These are phyloP conservation scores for Masnerella sp. DNA, from an alignment of 2,888 invertebrate species.

Conservation along the genomic window DNA sequence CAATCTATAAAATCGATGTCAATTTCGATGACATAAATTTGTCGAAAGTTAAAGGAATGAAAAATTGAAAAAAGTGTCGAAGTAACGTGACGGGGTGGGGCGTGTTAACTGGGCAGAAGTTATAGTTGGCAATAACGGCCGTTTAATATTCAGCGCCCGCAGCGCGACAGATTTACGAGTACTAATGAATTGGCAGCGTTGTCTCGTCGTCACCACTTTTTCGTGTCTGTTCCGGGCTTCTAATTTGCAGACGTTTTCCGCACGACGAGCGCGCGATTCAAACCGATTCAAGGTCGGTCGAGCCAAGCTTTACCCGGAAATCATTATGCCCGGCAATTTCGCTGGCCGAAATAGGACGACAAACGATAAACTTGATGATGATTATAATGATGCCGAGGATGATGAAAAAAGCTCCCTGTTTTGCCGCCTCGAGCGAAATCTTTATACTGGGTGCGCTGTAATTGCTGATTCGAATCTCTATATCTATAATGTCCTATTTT, in stretches of 20 bases:
- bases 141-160: slow-evolving; percentile 76
- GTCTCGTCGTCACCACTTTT: slow-evolving; percentile 61
- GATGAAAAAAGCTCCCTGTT: slow-evolving; percentile 75
- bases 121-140: slow-evolving; percentile 74
- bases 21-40: not conserved
- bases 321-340: slow-evolving; percentile 69
- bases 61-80: slow-evolving; percentile 7
- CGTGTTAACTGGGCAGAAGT: slow-evolving; percentile 73
- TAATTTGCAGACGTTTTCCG: slow-evolving; percentile 60
- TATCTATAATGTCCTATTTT: not conserved
- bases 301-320: slow-evolving; percentile 70
- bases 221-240: slow-evolving; percentile 54
- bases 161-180: slow-evolving; percentile 76
- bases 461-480: slow-evolving; percentile 17
- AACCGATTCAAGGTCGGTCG: slow-evolving; percentile 57
- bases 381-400: slow-evolving; percentile 63
- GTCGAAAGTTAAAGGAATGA: not conserved
- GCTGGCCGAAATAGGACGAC: slow-evolving; percentile 55
- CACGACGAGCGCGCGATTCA: slow-evolving; percentile 54
- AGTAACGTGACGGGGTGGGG: slow-evolving; percentile 59
- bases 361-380: slow-evolving; percentile 59
- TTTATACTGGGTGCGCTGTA: slow-evolving; percentile 61
- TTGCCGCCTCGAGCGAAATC: slow-evolving; percentile 66
- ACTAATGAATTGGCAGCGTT: slow-evolving; percentile 75
- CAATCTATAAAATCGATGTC: too few relatives aligned